Base-by-base conservation (phyloP, 2,888 invertebrate genomes). In the Invenusta paracnida region DNA sequence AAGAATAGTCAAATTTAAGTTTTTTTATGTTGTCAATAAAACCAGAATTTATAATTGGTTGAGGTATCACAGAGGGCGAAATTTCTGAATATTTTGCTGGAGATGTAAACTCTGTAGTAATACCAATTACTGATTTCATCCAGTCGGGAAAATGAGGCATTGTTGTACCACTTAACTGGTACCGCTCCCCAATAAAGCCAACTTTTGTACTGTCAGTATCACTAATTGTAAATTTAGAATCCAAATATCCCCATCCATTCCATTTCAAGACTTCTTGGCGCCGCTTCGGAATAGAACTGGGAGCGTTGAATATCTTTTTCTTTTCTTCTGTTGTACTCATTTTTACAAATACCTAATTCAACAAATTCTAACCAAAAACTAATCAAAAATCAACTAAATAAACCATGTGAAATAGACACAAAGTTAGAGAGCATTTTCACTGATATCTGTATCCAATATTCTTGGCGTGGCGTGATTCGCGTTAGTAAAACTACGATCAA, bases 241-340 rank as follows among this genome's bases (percentile, higher is more conserved):
- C 98, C 88, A 95, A 95, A 93, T 98, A 99, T n/a, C 99, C 99
- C 99, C 99, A 99, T 28, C 99, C 99, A 92, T 98, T 97, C 98
- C 98, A 98, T 93, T 97, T 98, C 84, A 98, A 92, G 48, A 96
- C 92, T 85, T 96, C 95, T 92, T 97, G 96, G 89, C 97, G 97
- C 93, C 86, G 93, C 93, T 82, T 86, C 0, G 86, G 85, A 25
- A 86, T 86, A 0, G 82, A 48, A 27, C 48, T 27, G 1, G 85
- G 85, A 1, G 79, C 81, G 23, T 85, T 85, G 29, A 85, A 85
- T 1, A 85, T 84, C 30, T 67, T 85, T 28, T 85, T 67, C 30
- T 48, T 85, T 30, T 30, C 85, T 0, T 28, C 29, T 0, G 0
- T 66, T 66, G 27, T 73, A 73, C 73, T 73, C 73, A 73, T 73